phyloP scores from a whole-genome alignment of 1,140 invertebrate genomes.

The Platyscapa corneri region DNA sequence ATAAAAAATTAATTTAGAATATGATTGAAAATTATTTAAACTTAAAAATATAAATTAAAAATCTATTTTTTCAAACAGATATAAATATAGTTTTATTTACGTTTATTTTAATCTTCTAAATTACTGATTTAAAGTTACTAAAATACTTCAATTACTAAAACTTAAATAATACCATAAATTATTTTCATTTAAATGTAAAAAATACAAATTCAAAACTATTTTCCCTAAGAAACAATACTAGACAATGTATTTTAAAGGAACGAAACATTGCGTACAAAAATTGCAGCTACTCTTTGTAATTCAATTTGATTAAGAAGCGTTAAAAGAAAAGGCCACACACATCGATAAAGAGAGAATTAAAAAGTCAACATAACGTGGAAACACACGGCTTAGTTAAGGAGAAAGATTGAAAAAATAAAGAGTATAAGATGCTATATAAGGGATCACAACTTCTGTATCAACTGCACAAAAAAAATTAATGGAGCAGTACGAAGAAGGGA shows the following conservation, averaged over 20 bases:
- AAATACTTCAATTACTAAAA: background rate
- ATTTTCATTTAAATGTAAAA: slow-evolving; percentile 30
- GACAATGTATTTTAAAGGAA: slow-evolving; percentile 23
- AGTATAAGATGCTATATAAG: slow-evolving; percentile 8
- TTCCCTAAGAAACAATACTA: slow-evolving; percentile 8
- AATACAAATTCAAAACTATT: slow-evolving; percentile 11
- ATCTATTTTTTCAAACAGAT: too few relatives aligned
- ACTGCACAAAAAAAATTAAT: slow-evolving; percentile 30
- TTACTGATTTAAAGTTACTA: too few relatives aligned
- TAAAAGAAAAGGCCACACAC: slow-evolving; percentile 52
- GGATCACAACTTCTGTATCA: slow-evolving; percentile 50
- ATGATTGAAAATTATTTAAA: too few relatives aligned
- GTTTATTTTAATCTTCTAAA: too few relatives aligned
- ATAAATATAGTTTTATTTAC: too few relatives aligned
- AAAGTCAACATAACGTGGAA: background rate
- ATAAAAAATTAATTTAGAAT: too few relatives aligned
- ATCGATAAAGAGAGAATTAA: background rate
- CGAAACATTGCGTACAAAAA: slow-evolving; percentile 33
- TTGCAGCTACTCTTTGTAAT: slow-evolving; percentile 8
- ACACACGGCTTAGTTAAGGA: slow-evolving; percentile 5
- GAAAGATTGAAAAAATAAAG: slow-evolving; percentile 44
- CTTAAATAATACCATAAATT: background rate
- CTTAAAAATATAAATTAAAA: too few relatives aligned
- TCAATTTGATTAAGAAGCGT: slow-evolving; percentile 39
- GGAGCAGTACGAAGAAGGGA: background rate